Percentiles rank a stretch among this genome's conserved stretches.
Evolutionary conservation across 2,113 vertebrate genomes (phyloP).

Genomic region (Passer montanus): DNA sequence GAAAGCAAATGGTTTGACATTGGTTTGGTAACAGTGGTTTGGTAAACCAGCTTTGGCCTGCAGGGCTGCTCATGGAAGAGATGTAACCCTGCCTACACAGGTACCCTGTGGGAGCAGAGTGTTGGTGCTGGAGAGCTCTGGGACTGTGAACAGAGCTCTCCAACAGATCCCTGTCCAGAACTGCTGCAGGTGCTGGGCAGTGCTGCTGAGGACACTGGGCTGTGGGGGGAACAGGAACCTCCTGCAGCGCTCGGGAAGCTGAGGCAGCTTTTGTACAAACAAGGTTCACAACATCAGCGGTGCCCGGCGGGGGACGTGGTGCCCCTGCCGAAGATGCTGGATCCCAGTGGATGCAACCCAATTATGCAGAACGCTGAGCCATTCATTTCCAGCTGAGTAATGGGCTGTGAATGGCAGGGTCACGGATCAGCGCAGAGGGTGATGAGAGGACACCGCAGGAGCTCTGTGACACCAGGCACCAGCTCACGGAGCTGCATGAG

Average conservation of each 20-base stretch:
- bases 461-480: neutral
- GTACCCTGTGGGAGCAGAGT: neutral
- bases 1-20: no score
- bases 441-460: neutral
- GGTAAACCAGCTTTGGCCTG: neutral
- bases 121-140: neutral
- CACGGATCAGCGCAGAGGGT: neutral
- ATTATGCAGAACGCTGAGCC: neutral
- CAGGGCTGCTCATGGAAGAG: neutral
- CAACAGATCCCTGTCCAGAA: neutral
- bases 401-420: neutral
- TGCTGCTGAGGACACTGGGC: neutral
- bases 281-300: neutral
- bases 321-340: neutral
- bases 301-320: neutral
- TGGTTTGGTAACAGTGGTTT: neutral
- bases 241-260: accelerated
- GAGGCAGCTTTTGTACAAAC: neutral
- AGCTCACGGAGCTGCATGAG: neutral
- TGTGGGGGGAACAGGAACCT: neutral
- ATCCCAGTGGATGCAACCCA: neutral
- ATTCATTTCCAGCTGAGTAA: neutral
- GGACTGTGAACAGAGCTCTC: neutral
- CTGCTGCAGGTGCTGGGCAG: neutral
- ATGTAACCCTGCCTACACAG: accelerated